These are phyloP conservation scores for Diaprepes abbreviatus DNA, from an alignment of 2,888 invertebrate species.

Conservation along the genomic window DNA sequence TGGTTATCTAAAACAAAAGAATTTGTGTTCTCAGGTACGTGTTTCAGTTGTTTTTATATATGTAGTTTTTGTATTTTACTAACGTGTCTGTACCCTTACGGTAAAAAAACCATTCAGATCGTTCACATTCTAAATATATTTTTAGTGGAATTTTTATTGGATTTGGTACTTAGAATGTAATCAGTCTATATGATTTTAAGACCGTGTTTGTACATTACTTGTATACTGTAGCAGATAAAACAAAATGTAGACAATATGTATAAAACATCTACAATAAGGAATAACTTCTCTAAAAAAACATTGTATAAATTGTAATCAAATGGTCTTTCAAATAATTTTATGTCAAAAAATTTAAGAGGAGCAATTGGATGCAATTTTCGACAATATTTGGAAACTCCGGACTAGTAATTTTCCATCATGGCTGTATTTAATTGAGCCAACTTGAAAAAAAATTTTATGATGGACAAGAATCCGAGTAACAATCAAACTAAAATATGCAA, in stretches of 20 bases:
- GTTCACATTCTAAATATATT: too few relatives aligned
- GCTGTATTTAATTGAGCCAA: too few relatives aligned
- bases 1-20: conserved; percentile 30
- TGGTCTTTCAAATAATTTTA: conserved; percentile 33
- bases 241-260: conserved; percentile 38
- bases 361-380: too few relatives aligned
- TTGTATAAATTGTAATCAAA: conserved; percentile 40
- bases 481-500: too few relatives aligned
- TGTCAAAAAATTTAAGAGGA: background rate
- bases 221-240: conserved; percentile 17
- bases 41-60: background rate
- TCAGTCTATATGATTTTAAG: background rate
- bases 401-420: too few relatives aligned
- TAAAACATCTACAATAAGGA: conserved; percentile 30
- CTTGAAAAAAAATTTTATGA: too few relatives aligned
- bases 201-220: conserved; percentile 16
- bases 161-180: background rate
- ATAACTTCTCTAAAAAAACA: conserved; percentile 12
- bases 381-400: too few relatives aligned
- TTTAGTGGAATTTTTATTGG: too few relatives aligned
- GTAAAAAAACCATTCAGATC: background rate
- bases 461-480: too few relatives aligned
- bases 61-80: conserved; percentile 4
- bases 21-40: conserved; percentile 15
- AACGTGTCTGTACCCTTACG: background rate